phyloP scores from a whole-genome alignment of 2,113 vertebrate genomes.

The Equus przewalskii region DNA sequence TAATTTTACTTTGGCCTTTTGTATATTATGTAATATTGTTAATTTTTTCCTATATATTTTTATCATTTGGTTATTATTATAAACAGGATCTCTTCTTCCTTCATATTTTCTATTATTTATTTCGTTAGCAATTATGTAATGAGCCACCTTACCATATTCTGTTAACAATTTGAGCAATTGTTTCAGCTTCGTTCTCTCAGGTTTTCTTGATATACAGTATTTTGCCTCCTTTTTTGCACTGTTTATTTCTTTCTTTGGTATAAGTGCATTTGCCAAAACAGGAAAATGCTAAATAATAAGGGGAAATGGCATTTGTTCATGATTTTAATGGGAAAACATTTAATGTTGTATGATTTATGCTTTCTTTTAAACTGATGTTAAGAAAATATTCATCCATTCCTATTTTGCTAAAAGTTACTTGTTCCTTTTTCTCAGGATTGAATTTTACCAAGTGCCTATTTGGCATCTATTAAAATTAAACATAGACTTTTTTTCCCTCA shows the following conservation, averaged over 20 bases:
- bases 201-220: neutral
- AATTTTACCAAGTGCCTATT: constrained; percentile 5
- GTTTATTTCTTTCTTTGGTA: neutral
- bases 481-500: neutral
- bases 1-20: constrained; percentile 33
- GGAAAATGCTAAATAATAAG: constrained; percentile 27
- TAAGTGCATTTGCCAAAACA: neutral
- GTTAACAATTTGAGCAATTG: neutral
- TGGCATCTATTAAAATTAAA: constrained; percentile 10
- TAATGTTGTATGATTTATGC: neutral
- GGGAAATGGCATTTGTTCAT: neutral
- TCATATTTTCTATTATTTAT: constrained; percentile 29
- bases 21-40: neutral
- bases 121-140: neutral
- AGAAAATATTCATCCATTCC: constrained; percentile 3
- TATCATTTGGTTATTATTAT: neutral
- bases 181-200: neutral
- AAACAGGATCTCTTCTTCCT: neutral
- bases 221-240: neutral
- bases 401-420: constrained; percentile 44
- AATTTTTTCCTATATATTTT: neutral
- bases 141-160: neutral
- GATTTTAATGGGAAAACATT: constrained; percentile 37
- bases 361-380: neutral
- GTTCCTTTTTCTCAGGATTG: neutral